These are phyloP conservation scores for Leptinotarsa tumamoca DNA, from an alignment of 2,888 invertebrate species.

Conservation along the genomic window DNA sequence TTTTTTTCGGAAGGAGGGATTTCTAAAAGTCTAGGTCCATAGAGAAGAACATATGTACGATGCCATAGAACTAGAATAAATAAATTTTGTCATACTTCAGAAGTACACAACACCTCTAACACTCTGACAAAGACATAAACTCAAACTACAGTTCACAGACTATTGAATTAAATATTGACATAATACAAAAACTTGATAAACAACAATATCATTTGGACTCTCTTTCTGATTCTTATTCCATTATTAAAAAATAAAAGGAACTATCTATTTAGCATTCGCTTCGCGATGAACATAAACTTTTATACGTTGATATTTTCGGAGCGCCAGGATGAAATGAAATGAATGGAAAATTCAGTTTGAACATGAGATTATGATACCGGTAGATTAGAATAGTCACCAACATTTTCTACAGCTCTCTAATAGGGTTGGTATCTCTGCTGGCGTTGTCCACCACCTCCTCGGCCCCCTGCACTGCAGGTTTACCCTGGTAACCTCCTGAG, in stretches of 20 bases:
- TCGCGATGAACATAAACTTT: conserved; percentile 49
- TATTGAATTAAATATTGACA: conserved; percentile 54
- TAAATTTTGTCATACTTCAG: conserved; percentile 51
- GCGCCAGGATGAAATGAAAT: conserved; percentile 49
- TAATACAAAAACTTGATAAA: conserved; percentile 53
- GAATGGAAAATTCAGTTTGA: conserved; percentile 48
- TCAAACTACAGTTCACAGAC: conserved; percentile 54
- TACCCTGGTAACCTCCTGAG: conserved; percentile 71
- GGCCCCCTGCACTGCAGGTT: conserved; percentile 80
- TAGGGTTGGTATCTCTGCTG: conserved; percentile 92
- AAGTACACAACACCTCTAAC: conserved; percentile 59
- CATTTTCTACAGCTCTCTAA: conserved; percentile 36
- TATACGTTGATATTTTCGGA: conserved; percentile 49
- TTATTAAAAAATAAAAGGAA: conserved; percentile 40
- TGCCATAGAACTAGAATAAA: conserved; percentile 77
- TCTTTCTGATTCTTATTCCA: conserved; percentile 42
- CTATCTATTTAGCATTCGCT: conserved; percentile 32
- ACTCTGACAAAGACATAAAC: conserved; percentile 58
- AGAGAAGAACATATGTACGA: conserved; percentile 96
- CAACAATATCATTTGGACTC: background rate
- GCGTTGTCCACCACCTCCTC: conserved; percentile 72
- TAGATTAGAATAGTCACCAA: conserved; percentile 22
- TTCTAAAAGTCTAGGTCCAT: conserved; percentile 87
- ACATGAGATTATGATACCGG: conserved; percentile 48
- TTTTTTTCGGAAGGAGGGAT: conserved; percentile 58